Evolutionary conservation across 2,888 invertebrate species (phyloP).

Genomic region (Poecilus cupreus): DNA sequence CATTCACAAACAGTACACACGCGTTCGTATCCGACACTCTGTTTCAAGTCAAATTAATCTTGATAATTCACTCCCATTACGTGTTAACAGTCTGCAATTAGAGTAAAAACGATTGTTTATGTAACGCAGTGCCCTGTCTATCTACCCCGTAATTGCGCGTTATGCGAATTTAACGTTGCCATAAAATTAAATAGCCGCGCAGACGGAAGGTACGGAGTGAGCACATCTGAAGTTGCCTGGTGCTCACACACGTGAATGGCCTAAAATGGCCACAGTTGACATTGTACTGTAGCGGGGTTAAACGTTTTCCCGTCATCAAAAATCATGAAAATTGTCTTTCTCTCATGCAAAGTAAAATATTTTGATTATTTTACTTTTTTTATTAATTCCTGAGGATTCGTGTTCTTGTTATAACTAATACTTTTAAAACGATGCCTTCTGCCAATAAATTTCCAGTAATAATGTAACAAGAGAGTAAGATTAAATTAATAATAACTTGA

Average conservation of each 20-base stretch:
- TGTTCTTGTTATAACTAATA: too few species aligned
- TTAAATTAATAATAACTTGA: too few species aligned
- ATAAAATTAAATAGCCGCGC: slow-evolving; percentile 62
- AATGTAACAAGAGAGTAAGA: too few species aligned
- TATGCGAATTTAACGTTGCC: slow-evolving; percentile 61
- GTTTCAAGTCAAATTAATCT: slow-evolving; percentile 49
- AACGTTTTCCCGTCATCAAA: neutral
- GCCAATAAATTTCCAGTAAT: too few species aligned
- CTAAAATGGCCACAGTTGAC: neutral
- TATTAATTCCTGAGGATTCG: too few species aligned
- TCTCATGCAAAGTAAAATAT: too few species aligned
- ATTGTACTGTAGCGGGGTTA: neutral
- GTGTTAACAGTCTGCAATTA: slow-evolving; percentile 58
- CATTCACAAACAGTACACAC: neutral
- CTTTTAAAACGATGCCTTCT: too few species aligned
- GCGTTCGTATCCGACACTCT: slow-evolving; percentile 4
- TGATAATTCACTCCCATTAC: slow-evolving; percentile 57
- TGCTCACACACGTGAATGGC: slow-evolving; percentile 7
- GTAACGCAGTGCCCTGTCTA: slow-evolving; percentile 49
- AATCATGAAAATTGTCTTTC: neutral
- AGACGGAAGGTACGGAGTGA: slow-evolving; percentile 13
- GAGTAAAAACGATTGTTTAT: slow-evolving; percentile 57
- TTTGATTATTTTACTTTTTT: too few species aligned
- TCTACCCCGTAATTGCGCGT: slow-evolving; percentile 59
- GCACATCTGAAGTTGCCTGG: slow-evolving; percentile 17